Conservation (phyloP, 1,140 invertebrate genomes). For the Eurytemora carolleeae region DNA sequence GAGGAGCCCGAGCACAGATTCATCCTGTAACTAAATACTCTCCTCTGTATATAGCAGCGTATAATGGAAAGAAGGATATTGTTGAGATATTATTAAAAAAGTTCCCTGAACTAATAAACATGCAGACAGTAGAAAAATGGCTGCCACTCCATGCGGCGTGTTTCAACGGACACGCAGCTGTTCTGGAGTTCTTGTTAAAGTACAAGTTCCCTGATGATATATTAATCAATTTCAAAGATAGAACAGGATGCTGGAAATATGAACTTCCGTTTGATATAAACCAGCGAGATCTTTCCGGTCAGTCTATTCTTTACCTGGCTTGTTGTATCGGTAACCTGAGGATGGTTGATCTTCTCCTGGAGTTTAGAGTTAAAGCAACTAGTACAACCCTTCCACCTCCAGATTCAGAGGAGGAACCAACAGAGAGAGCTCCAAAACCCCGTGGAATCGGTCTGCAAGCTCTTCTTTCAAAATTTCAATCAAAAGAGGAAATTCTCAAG, state of each 20-base stretch:
- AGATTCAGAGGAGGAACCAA: conserved; percentile 11
- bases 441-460: conserved; percentile 60
- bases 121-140: conserved; percentile 72
- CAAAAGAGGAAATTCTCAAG: conserved; percentile 21
- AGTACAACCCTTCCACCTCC: conserved; percentile 27
- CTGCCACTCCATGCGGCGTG: conserved; percentile 76
- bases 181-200: conserved; percentile 55
- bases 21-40: conserved; percentile 77
- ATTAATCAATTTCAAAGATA: conserved; percentile 43
- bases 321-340: conserved; percentile 58
- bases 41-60: conserved; percentile 73
- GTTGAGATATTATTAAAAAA: conserved; percentile 51
- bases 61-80: conserved; percentile 60
- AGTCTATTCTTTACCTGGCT: conserved; percentile 69
- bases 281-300: conserved; percentile 63
- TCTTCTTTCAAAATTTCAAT: conserved; percentile 58
- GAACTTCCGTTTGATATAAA: conserved; percentile 73
- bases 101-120: conserved; percentile 40
- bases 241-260: conserved; percentile 53
- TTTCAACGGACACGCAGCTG: conserved; percentile 55
- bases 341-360: conserved; percentile 54
- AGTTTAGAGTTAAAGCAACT: conserved; percentile 43
- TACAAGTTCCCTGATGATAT: conserved; percentile 56
- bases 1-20: conserved; percentile 59
- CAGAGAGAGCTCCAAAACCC: conserved; percentile 16